Evolutionary conservation across 2,888 invertebrate genomes (phyloP).

Genomic region (Anaspis maculata): DNA sequence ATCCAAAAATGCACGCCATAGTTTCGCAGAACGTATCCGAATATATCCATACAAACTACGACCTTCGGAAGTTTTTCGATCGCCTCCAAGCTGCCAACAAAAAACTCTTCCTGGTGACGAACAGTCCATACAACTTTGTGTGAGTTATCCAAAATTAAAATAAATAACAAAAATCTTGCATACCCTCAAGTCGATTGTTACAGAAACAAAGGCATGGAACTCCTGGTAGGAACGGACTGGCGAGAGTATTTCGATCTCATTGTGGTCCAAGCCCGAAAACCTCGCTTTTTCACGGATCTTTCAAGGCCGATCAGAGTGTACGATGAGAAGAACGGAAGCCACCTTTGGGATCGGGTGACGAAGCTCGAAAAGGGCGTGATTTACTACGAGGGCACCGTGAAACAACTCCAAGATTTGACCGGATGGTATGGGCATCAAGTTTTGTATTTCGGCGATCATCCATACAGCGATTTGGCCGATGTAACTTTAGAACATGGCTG

Average conservation of each 20-base stretch:
- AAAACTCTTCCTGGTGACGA: conserved; percentile 91
- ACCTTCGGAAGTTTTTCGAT: conserved; percentile 66
- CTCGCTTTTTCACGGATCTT: conserved; percentile 89
- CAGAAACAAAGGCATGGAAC: conserved; percentile 87
- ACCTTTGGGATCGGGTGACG: conserved; percentile 87
- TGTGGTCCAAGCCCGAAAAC: conserved; percentile 91
- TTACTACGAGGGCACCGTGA: conserved; percentile 94
- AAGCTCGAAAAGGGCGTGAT: conserved; percentile 79
- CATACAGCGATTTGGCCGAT: conserved; percentile 94
- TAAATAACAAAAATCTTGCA: conserved; percentile 12
- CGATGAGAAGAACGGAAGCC: conserved; percentile 70
- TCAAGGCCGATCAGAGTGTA: conserved; percentile 85
- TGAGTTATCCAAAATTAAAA: too few relatives aligned
- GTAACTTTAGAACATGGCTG: conserved; percentile 93
- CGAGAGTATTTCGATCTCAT: conserved; percentile 86
- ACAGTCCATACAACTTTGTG: conserved; percentile 90
- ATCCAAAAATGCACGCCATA: conserved; percentile 81
- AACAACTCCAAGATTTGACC: conserved; percentile 83
- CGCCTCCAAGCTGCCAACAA: conserved; percentile 67
- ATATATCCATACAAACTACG: conserved; percentile 69
- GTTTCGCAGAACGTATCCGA: conserved; percentile 75
- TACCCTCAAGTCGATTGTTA: conserved; percentile 25
- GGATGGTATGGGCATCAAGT: conserved; percentile 91
- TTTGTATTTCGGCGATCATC: conserved; percentile 96
- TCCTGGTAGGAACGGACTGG: conserved; percentile 84